Evolutionary conservation across 2,113 vertebrate species (phyloP).

Genomic region (Pleuronectes platessa): DNA sequence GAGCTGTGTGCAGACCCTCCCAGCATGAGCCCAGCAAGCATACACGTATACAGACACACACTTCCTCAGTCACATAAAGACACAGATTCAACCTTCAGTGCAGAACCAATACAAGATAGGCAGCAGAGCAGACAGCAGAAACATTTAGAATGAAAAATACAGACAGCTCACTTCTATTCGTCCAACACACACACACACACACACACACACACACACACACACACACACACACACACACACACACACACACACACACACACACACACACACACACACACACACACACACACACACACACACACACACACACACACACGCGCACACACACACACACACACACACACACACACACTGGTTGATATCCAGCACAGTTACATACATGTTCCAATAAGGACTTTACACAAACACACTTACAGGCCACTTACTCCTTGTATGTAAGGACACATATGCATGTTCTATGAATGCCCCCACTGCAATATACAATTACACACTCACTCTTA

Average conservation of each 20-base stretch:
- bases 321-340: too few species aligned
- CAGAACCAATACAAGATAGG: slow-evolving; percentile 58
- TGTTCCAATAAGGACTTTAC: neutral
- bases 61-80: slow-evolving; percentile 33
- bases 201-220: slow-evolving; percentile 12
- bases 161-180: slow-evolving; percentile 50
- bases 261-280: too few species aligned
- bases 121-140: slow-evolving; percentile 46
- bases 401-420: neutral
- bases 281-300: neutral
- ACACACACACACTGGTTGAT: neutral
- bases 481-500: neutral
- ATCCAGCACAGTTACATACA: neutral
- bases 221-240: slow-evolving; percentile 15
- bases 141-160: slow-evolving; percentile 59
- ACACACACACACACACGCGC: neutral
- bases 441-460: slow-evolving; percentile 8
- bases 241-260: neutral
- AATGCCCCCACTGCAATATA: slow-evolving; percentile 2
- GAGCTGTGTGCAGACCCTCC: slow-evolving; percentile 66
- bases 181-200: slow-evolving; percentile 10
- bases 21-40: slow-evolving; percentile 54
- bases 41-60: slow-evolving; percentile 16
- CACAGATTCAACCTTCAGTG: slow-evolving; percentile 63
- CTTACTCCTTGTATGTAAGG: neutral